Base-by-base conservation (phyloP, 1,140 invertebrate genomes). In the Bradysia coprophila region DNA sequence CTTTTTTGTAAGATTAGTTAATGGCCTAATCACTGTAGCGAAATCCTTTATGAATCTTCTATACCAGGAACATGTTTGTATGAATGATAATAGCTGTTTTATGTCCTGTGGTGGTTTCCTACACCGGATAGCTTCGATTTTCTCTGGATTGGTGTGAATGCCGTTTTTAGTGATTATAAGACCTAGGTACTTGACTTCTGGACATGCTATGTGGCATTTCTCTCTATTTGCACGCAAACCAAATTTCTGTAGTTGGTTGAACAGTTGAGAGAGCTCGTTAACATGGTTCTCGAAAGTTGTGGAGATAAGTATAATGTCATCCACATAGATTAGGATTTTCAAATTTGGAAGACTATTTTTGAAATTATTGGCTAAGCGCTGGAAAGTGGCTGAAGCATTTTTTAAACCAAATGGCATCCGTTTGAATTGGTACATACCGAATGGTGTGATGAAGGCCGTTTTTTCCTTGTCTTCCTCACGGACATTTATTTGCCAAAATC, bases 401-500 rank as follows among this genome's bases (percentile, higher is more conserved):
- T 42, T 45, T 2, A 64, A 38, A 3, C 62, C 61, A 42, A 61
- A 59, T 0, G 63, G 56, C 48, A 65, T 54, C 15, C 53, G 31
- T 9, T 45, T 47, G 39, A 56, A 66, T 6, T 52, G 39, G 42
- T 52, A 61, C 20, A 49, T 49, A 0, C 60, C 59, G 18, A 50
- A 48, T 0, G 47, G 49, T 1, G 55, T 56, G 0, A 49, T 46
- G 44, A 70, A 68, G 0, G 64, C 62, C 1, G 68, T 68, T 48
- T 71, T 71, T 6, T 56, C 47, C 16, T 40, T 49, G 45, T 60
- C 56, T 5, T 36, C 31, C 16, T 21, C 10, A 0, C 48, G 38
- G 21, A 49, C 39, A 21, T 13, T 21, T 3, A 73, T 56, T 48
- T 74, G 69, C 49, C 61, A 65, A 53, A 65, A 74, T 4, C 69